phyloP scores from a whole-genome alignment of 2,888 invertebrate genomes.

The Drosophila stalkeri region DNA sequence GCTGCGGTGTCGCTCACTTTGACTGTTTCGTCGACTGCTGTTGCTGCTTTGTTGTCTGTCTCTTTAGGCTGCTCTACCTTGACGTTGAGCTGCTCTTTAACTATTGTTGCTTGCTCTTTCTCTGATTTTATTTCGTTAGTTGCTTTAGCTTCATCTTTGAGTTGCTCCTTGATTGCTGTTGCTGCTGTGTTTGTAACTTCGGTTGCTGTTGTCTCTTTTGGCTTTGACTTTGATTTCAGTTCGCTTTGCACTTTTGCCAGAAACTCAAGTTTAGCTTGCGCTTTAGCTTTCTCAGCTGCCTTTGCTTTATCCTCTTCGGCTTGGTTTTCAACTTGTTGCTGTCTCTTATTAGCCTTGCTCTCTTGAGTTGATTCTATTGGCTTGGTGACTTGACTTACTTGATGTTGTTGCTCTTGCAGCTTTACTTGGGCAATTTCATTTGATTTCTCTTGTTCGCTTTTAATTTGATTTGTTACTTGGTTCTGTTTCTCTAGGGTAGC shows the following conservation, averaged over 20 bases:
- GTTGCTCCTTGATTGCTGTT: slow-evolving; percentile 6
- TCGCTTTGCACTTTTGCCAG: slow-evolving; percentile 62
- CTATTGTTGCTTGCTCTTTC: slow-evolving; percentile 4
- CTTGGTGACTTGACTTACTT: not conserved
- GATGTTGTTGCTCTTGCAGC: not conserved
- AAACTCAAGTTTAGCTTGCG: slow-evolving; percentile 50
- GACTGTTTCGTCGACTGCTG: slow-evolving; percentile 1
- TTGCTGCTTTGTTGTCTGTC: not conserved
- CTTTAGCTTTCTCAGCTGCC: slow-evolving; percentile 29
- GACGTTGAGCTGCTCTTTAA: not conserved
- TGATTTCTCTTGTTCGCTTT: not conserved
- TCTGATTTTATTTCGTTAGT: not conserved
- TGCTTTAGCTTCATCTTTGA: not conserved
- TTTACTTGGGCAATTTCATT: not conserved
- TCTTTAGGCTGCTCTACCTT: not conserved
- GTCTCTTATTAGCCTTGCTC: not conserved
- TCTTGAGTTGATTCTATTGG: not conserved
- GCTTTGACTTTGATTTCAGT: slow-evolving; percentile 53
- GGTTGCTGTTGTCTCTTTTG: slow-evolving; percentile 4
- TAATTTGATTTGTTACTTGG: not conserved
- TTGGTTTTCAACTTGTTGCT: not conserved
- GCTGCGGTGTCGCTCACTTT: not conserved
- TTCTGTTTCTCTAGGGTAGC: not conserved
- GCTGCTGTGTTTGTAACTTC: not conserved
- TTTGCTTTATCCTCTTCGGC: slow-evolving; percentile 12